These are phyloP conservation scores for Calephelis virginiensis DNA, from an alignment of 1,140 invertebrate genomes.

Conservation along the genomic window DNA sequence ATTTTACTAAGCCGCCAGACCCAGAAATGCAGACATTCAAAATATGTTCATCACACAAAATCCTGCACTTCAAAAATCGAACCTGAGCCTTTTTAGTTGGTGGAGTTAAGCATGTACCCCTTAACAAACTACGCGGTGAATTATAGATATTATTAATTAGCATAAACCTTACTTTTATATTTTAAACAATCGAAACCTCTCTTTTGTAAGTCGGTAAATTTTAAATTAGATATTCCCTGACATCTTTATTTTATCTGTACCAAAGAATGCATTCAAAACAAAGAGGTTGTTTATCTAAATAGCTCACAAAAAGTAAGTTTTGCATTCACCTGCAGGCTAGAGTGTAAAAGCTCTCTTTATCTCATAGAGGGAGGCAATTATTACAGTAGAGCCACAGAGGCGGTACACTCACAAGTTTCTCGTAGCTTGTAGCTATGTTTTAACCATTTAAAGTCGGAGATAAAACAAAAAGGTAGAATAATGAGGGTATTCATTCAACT, in stretches of 20 bases:
- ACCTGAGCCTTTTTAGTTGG: no score
- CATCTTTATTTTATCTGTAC: constrained; percentile 21
- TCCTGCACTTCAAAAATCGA: no score
- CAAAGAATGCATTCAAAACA: constrained; percentile 29
- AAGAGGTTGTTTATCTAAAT: constrained; percentile 44
- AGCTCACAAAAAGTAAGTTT: constrained; percentile 38
- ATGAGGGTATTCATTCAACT: constrained; percentile 40
- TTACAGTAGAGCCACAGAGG: constrained; percentile 41
- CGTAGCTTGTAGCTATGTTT: constrained; percentile 40
- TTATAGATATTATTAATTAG: no score
- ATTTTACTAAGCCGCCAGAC: no score
- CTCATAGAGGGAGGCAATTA: constrained; percentile 50
- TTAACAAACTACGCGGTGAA: no score
- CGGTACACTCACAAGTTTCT: constrained; percentile 43
- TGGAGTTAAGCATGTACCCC: no score
- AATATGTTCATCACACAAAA: no score
- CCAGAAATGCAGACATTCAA: no score
- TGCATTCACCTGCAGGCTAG: constrained; percentile 51
- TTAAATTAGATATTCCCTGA: constrained; percentile 2
- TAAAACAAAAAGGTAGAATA: constrained; percentile 49
- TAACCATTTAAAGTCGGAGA: constrained; percentile 39
- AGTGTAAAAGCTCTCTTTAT: constrained; percentile 40
- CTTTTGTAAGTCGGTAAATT: no score
- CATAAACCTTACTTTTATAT: no score
- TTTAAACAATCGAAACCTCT: no score